Evolutionary conservation across 1,140 invertebrate species (phyloP), one percentile per base, ranked within the genome.

Genomic region (Zaprionus camerounensis): DNA sequence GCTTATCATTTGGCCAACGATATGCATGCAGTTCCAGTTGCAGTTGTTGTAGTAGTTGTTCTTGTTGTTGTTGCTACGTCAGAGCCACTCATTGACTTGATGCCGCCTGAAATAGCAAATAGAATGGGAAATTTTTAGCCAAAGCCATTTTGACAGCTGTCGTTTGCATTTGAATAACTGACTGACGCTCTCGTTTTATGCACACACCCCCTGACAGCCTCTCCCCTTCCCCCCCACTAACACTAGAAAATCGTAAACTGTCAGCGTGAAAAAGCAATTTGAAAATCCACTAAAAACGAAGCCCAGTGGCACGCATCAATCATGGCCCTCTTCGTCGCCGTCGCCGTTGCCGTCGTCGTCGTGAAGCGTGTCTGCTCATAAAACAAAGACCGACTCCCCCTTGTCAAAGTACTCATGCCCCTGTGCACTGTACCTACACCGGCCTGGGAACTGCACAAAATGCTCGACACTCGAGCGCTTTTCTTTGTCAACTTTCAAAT

Each of bases 111-210:
- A 46, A 67, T 61, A 34, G n/a, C 36, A 75, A 56, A 58, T 57
- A 53, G 71, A 64, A 51, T 36, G 75, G 83, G 55, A 70, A 80
- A 69, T 90, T 84, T 78, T 84, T 84, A 74, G 72, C 63, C 73
- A 81, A 85, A 85, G 72, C 85, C 85, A 73, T 88, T 88, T 88
- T 81, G 85, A 90, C 85, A 88, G 85, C 81, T 88, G 85, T 88
- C 85, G 85, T 85, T 90, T 90, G 85, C 85, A 88, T 88, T 90
- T 88, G 85, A 88, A 88, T 88, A 88, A 88, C 84, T 88, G 84
- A 71, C 75, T 88, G 84, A 69, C 71, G 71, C 78, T 69, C 66
- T 71, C 84, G 58, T 65, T 71, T 64, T 46, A 66, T n/a, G 41
- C 44, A 49, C 46, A 11, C 15, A 6, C 20, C 41, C 41, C 9